Evolutionary conservation across 2,113 vertebrate genomes (phyloP).

Genomic region (Vanacampus margaritifer): DNA sequence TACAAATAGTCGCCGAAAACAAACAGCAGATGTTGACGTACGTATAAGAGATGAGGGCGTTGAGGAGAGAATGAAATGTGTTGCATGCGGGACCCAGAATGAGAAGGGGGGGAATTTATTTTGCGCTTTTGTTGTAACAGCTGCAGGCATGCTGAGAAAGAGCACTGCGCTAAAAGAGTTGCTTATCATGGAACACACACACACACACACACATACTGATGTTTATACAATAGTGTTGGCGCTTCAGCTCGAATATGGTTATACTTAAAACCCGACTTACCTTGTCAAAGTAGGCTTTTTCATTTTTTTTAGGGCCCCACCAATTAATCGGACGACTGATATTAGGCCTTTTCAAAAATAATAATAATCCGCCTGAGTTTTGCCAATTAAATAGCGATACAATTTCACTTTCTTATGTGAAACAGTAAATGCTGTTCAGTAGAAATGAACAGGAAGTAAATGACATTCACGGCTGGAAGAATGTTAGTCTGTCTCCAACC

Average conservation of each 20-base stretch:
- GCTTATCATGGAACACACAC: background rate
- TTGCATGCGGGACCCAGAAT: constrained; percentile 21
- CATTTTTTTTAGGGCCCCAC: no score
- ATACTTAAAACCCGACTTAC: no score
- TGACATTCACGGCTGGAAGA: no score
- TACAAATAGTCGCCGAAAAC: constrained; percentile 3
- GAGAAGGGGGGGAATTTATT: constrained; percentile 17
- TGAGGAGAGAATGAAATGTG: constrained; percentile 10
- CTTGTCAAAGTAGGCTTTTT: no score
- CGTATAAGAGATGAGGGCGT: background rate
- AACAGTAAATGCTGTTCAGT: no score
- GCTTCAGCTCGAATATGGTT: background rate
- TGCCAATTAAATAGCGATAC: no score
- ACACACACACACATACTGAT: background rate
- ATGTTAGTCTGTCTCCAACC: no score
- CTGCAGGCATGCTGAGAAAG: constrained; percentile 28
- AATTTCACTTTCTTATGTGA: no score
- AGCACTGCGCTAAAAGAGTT: constrained; percentile 9
- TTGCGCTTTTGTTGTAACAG: constrained; percentile 51
- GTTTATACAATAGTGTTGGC: background rate
- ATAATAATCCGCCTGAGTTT: no score
- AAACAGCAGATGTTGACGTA: background rate
- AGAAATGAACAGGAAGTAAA: no score
- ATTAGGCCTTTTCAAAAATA: no score
- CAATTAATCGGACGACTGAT: no score